Percentiles rank a stretch among this genome's conserved stretches.
phyloP scores from a whole-genome alignment of 1,140 invertebrate genomes.

The Teleopsis dalmanni region DNA sequence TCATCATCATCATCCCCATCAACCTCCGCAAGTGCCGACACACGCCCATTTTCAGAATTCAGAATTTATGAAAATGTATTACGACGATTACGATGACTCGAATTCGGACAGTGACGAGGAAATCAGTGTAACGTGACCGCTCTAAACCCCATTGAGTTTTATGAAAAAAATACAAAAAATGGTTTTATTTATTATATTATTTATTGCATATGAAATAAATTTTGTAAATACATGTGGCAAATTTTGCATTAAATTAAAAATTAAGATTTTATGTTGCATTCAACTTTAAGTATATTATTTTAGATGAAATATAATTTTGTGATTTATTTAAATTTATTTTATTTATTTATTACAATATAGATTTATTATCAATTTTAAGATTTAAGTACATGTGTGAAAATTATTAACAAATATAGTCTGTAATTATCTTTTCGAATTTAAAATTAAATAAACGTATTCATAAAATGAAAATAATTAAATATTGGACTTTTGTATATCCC shows the following conservation, averaged over 20 bases:
- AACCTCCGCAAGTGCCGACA: constrained; percentile 15
- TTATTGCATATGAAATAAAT: too few relatives aligned
- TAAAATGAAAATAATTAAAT: neutral
- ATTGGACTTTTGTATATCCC: too few relatives aligned
- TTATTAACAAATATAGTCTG: neutral
- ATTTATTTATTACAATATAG: neutral
- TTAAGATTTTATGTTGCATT: neutral
- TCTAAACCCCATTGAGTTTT: too few relatives aligned
- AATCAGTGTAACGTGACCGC: constrained; percentile 71
- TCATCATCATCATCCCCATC: constrained; percentile 33
- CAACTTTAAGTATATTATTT: neutral
- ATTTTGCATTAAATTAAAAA: neutral
- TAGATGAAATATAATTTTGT: neutral
- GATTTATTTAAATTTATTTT: constrained; percentile 1
- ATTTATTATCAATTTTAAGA: too few relatives aligned
- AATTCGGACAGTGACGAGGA: constrained; percentile 72
- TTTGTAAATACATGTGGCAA: too few relatives aligned
- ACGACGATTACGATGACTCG: constrained; percentile 56
- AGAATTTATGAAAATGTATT: constrained; percentile 50
- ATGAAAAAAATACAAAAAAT: too few relatives aligned
- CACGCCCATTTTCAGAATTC: constrained; percentile 23
- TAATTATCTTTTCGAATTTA: constrained; percentile 37
- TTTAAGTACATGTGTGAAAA: neutral
- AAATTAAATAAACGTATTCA: constrained; percentile 14
- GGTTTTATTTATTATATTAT: too few relatives aligned